Percentiles rank a stretch among this genome's conserved stretches.
Evolutionary conservation across 2,888 invertebrate genomes (phyloP).

Genomic region (Automeris io): DNA sequence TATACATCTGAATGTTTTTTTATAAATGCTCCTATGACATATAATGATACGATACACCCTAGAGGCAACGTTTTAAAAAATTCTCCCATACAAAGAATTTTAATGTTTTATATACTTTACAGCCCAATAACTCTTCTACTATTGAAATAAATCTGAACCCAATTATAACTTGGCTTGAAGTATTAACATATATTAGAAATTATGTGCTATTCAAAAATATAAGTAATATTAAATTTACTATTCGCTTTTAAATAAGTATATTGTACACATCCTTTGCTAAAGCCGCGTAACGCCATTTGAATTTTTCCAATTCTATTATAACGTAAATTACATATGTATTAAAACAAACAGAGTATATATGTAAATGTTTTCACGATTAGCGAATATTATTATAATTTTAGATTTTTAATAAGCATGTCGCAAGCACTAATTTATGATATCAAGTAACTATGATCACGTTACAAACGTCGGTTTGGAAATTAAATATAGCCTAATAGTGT

Average conservation of each 20-base stretch:
- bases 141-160: too few relatives aligned
- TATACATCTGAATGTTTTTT: too few relatives aligned
- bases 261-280: conserved; percentile 6
- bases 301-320: conserved; percentile 25
- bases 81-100: too few relatives aligned
- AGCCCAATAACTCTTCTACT: too few relatives aligned
- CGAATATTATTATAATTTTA: neutral
- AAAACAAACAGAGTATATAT: neutral
- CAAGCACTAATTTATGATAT: conserved; percentile 43
- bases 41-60: too few relatives aligned
- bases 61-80: too few relatives aligned
- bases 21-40: too few relatives aligned
- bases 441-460: conserved; percentile 48
- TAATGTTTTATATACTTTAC: too few relatives aligned
- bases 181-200: too few relatives aligned
- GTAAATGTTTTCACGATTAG: neutral
- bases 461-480: conserved; percentile 53
- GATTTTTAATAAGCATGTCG: neutral
- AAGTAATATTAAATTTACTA: too few relatives aligned
- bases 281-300: conserved; percentile 32
- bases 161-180: too few relatives aligned
- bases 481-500: conserved; percentile 37
- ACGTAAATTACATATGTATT: neutral
- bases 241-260: neutral
- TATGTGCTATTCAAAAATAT: too few relatives aligned